phyloP scores from a whole-genome alignment of 2,888 invertebrate genomes.

The Calephelis perditalis region DNA sequence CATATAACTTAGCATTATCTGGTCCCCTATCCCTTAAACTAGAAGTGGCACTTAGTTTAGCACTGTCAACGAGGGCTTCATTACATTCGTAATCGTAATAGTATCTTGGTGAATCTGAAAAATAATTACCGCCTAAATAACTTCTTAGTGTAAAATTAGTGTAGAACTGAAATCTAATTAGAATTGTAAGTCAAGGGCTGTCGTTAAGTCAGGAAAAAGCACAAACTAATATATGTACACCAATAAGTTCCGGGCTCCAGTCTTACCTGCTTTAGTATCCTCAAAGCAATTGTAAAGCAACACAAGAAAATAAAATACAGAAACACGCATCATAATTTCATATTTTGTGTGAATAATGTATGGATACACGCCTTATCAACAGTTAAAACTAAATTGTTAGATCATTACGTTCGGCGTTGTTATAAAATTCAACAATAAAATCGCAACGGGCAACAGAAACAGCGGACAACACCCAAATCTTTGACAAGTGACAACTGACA shows the following conservation, averaged over 20 bases:
- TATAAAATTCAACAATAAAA: constrained; percentile 32
- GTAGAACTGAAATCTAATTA: no score
- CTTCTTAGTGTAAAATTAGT: background rate
- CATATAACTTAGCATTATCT: constrained; percentile 90
- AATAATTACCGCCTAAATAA: background rate
- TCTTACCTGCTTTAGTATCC: constrained; percentile 62
- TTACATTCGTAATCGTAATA: constrained; percentile 84
- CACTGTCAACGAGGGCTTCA: constrained; percentile 84
- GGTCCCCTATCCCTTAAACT: constrained; percentile 89
- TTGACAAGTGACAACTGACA: background rate
- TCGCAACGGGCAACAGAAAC: background rate
- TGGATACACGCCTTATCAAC: constrained; percentile 36
- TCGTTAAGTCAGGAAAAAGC: background rate
- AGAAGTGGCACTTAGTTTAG: constrained; percentile 88
- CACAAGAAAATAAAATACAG: constrained; percentile 61
- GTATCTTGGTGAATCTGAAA: constrained; percentile 62
- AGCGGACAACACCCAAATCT: constrained; percentile 65
- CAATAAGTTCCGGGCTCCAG: background rate
- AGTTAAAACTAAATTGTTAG: constrained; percentile 61
- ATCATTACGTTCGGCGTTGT: constrained; percentile 69
- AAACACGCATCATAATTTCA: constrained; percentile 73
- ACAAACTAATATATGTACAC: background rate
- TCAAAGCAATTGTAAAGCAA: constrained; percentile 60
- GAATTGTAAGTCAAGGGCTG: no score
- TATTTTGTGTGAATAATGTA: constrained; percentile 37